phyloP scores from a whole-genome alignment of 2,797 vertebrate genomes.

The Pachyuromys duprasi region DNA sequence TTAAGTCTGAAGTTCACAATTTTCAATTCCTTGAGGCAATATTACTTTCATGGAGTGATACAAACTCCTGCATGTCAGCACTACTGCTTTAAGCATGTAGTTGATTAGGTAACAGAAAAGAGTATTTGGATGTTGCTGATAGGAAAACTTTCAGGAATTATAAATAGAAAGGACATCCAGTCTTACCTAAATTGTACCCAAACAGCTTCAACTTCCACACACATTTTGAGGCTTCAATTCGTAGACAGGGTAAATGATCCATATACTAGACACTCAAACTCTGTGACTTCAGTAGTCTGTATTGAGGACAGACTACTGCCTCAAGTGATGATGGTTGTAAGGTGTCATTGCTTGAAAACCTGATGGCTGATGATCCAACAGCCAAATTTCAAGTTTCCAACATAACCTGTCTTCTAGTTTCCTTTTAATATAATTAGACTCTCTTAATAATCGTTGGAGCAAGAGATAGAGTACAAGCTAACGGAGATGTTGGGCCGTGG shows the following conservation, averaged over 20 bases:
- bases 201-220: not conserved
- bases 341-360: rapidly evolving
- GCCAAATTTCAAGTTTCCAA: not conserved
- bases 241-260: not conserved
- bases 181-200: slow-evolving; percentile 1
- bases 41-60: not conserved
- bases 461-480: not conserved
- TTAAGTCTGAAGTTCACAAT: not conserved
- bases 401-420: not conserved
- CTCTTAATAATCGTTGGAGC: not conserved
- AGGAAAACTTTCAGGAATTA: not conserved
- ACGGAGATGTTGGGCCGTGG: not conserved
- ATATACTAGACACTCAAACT: not conserved
- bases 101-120: not conserved
- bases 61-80: not conserved
- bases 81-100: not conserved
- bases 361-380: not conserved
- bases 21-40: not conserved
- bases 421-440: not conserved
- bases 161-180: slow-evolving; percentile 7
- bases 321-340: not conserved
- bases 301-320: not conserved
- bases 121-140: not conserved
- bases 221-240: not conserved
- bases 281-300: not conserved